phyloP scores from a whole-genome alignment of 2,113 vertebrate genomes.

The Tetraodon nigroviridis region DNA sequence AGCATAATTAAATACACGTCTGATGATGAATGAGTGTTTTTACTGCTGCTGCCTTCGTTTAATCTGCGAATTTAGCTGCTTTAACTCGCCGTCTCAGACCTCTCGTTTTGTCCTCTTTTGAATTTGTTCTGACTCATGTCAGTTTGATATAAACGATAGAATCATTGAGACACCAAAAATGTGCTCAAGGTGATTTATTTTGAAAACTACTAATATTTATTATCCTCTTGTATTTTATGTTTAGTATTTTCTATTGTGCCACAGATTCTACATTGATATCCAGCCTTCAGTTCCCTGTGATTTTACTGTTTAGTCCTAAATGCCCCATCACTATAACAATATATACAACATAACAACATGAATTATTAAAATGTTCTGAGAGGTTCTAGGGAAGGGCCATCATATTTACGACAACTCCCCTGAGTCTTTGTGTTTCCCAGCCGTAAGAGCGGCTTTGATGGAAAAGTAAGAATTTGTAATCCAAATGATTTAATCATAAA shows the following conservation, averaged over 20 bases:
- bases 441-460: not conserved
- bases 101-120: conserved; percentile 5
- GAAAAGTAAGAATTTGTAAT: not conserved
- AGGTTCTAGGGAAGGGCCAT: not conserved
- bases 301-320: too few relatives aligned
- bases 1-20: not conserved
- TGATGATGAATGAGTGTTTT: too few relatives aligned
- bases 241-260: too few relatives aligned
- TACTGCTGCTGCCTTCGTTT: not conserved
- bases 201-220: too few relatives aligned
- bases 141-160: too few relatives aligned
- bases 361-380: conserved; percentile 3
- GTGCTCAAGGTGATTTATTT: too few relatives aligned
- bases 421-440: not conserved
- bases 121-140: too few relatives aligned
- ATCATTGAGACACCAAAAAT: too few relatives aligned
- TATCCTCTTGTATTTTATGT: too few relatives aligned
- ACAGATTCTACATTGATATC: too few relatives aligned
- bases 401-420: not conserved
- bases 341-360: not conserved
- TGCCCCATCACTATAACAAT: too few relatives aligned
- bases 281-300: not conserved
- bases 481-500: too few relatives aligned
- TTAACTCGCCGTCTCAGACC: not conserved
- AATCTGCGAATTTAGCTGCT: conserved; percentile 1